Percentiles rank a stretch among this genome's conserved stretches.
phyloP scores from a whole-genome alignment of 2,113 vertebrate species.

The Hystrix cristata region DNA sequence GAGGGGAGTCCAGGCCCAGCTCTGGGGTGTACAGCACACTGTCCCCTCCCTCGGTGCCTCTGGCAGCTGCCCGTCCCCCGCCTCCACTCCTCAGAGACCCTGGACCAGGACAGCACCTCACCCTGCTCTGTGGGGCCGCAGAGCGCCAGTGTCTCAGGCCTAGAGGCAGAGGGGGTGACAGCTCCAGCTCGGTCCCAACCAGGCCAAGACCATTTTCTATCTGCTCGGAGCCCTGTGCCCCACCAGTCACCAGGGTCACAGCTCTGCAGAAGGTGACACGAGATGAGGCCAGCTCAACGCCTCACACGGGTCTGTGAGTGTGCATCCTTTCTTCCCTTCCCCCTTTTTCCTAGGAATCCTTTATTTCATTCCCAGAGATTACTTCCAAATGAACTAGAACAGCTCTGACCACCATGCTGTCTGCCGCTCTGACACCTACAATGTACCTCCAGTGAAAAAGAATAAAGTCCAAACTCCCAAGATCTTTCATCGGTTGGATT shows the following conservation, averaged over 20 bases:
- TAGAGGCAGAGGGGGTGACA: neutral
- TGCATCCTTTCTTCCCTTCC: neutral
- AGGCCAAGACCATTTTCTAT: neutral
- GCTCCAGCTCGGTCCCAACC: neutral
- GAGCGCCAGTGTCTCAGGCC: accelerated
- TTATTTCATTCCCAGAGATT: slow-evolving; percentile 8
- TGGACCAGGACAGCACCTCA: neutral
- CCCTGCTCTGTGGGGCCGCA: neutral
- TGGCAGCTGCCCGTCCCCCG: neutral
- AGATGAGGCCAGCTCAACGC: neutral
- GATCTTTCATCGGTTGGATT: no score
- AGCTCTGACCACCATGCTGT: neutral
- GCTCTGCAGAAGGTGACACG: neutral
- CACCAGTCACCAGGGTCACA: neutral
- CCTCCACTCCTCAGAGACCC: accelerated
- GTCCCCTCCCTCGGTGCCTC: accelerated
- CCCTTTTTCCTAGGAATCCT: neutral
- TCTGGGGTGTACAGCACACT: neutral
- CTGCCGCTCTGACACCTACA: neutral
- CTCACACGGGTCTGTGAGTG: accelerated
- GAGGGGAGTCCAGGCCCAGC: neutral
- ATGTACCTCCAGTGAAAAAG: neutral
- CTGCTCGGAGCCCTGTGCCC: neutral
- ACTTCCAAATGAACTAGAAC: neutral
- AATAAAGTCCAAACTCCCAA: neutral